Percentiles rank a stretch among this genome's conserved stretches.
These are phyloP conservation scores for Calameuta idolon DNA, from an alignment of 2,888 invertebrate species.

Conservation along the genomic window DNA sequence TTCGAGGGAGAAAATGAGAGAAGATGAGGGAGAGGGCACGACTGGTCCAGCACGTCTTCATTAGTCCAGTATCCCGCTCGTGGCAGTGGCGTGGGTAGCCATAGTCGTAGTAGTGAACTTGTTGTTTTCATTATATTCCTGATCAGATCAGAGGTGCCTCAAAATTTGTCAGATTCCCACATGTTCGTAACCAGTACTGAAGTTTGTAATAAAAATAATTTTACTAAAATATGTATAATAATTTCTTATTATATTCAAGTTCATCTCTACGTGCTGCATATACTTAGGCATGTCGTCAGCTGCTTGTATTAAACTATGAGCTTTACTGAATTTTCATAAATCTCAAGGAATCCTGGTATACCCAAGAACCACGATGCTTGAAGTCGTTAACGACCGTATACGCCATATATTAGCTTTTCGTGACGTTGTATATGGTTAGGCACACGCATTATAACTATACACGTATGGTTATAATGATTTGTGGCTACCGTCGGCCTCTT, in stretches of 20 bases:
- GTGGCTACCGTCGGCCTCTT: conserved; percentile 33
- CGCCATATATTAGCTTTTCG: neutral
- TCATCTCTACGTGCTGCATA: neutral
- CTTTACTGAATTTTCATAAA: neutral
- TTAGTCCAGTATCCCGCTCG: conserved; percentile 43
- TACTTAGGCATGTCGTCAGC: neutral
- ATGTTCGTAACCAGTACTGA: neutral
- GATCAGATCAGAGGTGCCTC: neutral
- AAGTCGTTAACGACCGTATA: neutral
- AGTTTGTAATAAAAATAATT: neutral
- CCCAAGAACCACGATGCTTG: neutral
- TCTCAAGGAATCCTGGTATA: neutral
- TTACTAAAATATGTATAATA: neutral
- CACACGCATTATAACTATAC: conserved; percentile 28
- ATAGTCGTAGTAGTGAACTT: conserved; percentile 29
- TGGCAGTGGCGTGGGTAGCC: conserved; percentile 39
- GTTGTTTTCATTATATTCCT: neutral
- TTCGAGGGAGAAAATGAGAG: conserved; percentile 18
- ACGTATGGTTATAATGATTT: conserved; percentile 35
- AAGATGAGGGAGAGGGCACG: conserved; percentile 21
- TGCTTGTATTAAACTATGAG: neutral
- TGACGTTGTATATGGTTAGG: conserved; percentile 1
- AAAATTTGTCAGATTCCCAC: neutral
- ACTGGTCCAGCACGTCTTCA: conserved; percentile 48
- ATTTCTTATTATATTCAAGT: neutral